Percentiles rank a stretch among this genome's conserved stretches.
These are phyloP conservation scores for Mormyrus proboscirostris DNA, from an alignment of 2,797 vertebrate genomes.

Conservation along the genomic window DNA sequence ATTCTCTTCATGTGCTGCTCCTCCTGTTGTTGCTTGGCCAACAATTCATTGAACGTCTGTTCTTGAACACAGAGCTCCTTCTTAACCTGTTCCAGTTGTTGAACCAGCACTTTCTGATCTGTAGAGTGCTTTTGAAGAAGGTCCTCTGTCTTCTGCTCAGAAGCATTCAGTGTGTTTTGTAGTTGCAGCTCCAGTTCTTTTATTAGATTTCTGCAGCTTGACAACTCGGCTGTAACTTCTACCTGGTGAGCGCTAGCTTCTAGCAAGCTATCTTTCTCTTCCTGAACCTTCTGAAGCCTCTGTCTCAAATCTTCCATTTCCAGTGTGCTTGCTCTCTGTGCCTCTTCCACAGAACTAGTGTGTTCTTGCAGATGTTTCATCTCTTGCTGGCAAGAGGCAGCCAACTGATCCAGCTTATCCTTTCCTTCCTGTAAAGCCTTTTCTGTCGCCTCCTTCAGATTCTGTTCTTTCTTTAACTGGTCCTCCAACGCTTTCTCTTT, in stretches of 20 bases:
- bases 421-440: constrained; percentile 54
- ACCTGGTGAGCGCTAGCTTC: constrained; percentile 50
- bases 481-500: constrained; percentile 70
- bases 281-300: constrained; percentile 52
- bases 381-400: constrained; percentile 30
- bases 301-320: constrained; percentile 64
- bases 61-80: constrained; percentile 64
- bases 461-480: constrained; percentile 50
- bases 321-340: constrained; percentile 34
- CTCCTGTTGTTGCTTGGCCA: constrained; percentile 60
- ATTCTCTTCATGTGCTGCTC: constrained; percentile 63
- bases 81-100: constrained; percentile 59
- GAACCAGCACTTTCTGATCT: constrained; percentile 54
- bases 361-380: constrained; percentile 19
- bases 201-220: constrained; percentile 55
- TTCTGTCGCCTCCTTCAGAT: constrained; percentile 57
- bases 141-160: constrained; percentile 56
- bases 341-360: constrained; percentile 27
- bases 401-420: constrained; percentile 49
- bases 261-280: constrained; percentile 59
- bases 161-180: constrained; percentile 57
- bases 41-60: constrained; percentile 52
- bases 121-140: constrained; percentile 56
- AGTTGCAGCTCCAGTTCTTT: constrained; percentile 59
- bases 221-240: constrained; percentile 57